Evolutionary conservation across 2,797 vertebrate species (phyloP).

Genomic region (Gymnopithys bicolor): DNA sequence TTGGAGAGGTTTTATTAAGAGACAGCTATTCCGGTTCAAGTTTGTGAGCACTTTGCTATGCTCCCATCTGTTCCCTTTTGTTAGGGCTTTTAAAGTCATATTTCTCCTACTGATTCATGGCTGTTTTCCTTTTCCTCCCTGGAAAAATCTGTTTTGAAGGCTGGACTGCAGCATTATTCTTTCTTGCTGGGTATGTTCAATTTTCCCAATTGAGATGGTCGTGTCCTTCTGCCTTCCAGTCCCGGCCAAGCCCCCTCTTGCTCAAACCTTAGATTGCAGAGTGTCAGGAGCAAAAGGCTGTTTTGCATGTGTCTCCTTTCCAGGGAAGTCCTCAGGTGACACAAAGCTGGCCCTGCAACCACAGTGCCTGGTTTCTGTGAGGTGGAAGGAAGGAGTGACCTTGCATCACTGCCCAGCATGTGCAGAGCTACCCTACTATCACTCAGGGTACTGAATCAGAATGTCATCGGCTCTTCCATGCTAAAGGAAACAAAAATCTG

Average conservation of each 20-base stretch:
- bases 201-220: not conserved
- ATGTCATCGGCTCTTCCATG: not conserved
- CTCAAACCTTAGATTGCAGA: not conserved
- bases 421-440: not conserved
- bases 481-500: not conserved
- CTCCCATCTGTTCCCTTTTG: constrained; percentile 34
- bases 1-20: constrained; percentile 43
- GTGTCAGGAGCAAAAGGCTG: not conserved
- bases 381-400: not conserved
- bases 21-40: constrained; percentile 29
- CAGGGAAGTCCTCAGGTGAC: not conserved
- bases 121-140: not conserved
- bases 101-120: constrained; percentile 33
- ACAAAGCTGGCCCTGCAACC: not conserved
- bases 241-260: not conserved
- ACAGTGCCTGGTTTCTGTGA: accelerated
- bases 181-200: not conserved
- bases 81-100: constrained; percentile 39
- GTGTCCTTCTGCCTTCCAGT: not conserved
- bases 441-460: not conserved
- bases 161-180: not conserved
- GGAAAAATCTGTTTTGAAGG: constrained; percentile 1
- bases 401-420: not conserved
- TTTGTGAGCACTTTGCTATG: constrained; percentile 7
- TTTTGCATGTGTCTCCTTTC: not conserved